phyloP scores from a whole-genome alignment of 2,888 invertebrate genomes.

The Drosophila eohydei region DNA sequence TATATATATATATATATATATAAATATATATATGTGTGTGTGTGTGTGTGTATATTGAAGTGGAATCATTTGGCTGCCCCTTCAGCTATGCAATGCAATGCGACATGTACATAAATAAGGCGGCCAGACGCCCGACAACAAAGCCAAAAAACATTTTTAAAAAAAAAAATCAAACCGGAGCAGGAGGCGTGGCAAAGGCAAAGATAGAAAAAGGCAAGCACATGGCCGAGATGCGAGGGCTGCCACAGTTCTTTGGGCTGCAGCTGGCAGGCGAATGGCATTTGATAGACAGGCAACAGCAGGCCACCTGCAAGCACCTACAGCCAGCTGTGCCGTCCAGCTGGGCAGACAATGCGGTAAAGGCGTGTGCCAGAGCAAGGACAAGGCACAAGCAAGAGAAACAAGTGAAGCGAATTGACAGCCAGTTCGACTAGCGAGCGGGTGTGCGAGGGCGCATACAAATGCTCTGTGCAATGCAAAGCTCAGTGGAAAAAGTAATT shows the following conservation, averaged over 20 bases:
- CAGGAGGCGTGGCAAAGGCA: constrained; percentile 1
- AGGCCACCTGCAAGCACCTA: constrained; percentile 17
- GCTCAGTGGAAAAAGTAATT: not conserved
- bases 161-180: not conserved
- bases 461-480: not conserved
- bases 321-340: constrained; percentile 24
- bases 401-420: constrained; percentile 14
- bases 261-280: constrained; percentile 30
- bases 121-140: constrained; percentile 42
- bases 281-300: constrained; percentile 50
- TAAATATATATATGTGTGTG: too few species aligned
- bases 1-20: not conserved
- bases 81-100: constrained; percentile 61
- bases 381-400: constrained; percentile 4
- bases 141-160: not conserved
- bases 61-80: constrained; percentile 58
- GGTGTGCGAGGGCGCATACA: not conserved
- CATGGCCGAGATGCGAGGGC: constrained; percentile 1
- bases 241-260: not conserved
- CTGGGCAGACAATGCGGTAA: constrained; percentile 1
- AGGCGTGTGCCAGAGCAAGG: not conserved
- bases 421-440: constrained; percentile 4
- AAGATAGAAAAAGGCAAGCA: constrained; percentile 1
- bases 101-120: constrained; percentile 64
- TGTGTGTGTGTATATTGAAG: constrained; percentile 5